A percentile compares a stretch with the other conserved stretches of the same genome.
phyloP scores from a whole-genome alignment of 37 sponge, comb jelly and placozoan species.

The Tethya wilhelma region DNA sequence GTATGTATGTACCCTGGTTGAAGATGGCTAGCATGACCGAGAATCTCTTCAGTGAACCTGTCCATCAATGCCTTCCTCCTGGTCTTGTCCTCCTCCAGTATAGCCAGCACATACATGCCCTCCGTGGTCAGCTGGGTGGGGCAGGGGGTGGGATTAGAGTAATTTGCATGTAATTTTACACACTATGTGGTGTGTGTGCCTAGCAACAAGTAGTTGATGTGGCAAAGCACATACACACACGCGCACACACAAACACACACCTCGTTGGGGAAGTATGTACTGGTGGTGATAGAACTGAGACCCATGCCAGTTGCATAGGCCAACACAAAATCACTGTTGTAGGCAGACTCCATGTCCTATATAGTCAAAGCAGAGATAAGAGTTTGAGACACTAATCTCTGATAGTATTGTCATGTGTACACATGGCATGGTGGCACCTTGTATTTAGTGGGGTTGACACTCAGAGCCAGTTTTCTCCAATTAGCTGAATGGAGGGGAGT shows the following conservation, averaged over 20 bases:
- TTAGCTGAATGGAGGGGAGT: slow-evolving; percentile 34
- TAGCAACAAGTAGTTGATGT: background rate
- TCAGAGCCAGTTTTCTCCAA: slow-evolving; percentile 42
- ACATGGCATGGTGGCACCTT: slow-evolving; percentile 3
- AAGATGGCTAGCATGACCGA: slow-evolving; percentile 32
- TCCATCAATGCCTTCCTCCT: slow-evolving; percentile 32
- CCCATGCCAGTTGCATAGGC: slow-evolving; percentile 9
- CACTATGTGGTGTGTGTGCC: background rate
- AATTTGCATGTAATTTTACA: background rate
- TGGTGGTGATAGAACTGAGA: background rate
- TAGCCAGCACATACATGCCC: slow-evolving; percentile 27
- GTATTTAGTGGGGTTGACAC: slow-evolving; percentile 46
- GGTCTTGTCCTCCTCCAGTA: slow-evolving; percentile 26
- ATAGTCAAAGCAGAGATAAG: background rate
- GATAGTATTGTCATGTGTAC: background rate
- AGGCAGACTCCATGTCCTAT: slow-evolving; percentile 31
- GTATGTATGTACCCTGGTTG: slow-evolving; percentile 55
- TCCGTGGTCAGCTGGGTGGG: slow-evolving; percentile 46
- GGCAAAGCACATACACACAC: too few species aligned
- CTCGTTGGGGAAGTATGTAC: slow-evolving; percentile 46
- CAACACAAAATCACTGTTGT: background rate
- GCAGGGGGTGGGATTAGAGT: background rate
- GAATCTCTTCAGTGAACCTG: slow-evolving; percentile 24
- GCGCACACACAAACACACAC: slow-evolving; percentile 14
- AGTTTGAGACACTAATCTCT: background rate